phyloP scores from a whole-genome alignment of 2,797 vertebrate species.

The Coregonus sp. region DNA sequence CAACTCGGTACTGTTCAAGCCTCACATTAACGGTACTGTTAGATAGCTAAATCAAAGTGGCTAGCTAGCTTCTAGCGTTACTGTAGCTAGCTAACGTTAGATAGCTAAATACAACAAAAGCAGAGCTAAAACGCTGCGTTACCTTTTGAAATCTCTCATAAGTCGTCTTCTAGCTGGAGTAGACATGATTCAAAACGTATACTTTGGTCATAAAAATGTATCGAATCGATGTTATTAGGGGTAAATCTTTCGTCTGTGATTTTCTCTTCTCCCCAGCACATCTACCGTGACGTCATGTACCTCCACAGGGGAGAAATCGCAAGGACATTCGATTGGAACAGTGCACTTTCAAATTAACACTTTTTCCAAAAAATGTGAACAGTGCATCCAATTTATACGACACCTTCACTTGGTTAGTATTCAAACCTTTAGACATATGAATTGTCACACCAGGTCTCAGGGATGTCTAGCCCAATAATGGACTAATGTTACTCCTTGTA shows the following conservation, averaged over 20 bases:
- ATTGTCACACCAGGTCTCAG: too few relatives aligned
- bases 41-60: background rate
- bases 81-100: too few relatives aligned
- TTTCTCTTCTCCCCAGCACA: constrained; percentile 71
- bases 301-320: constrained; percentile 30
- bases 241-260: constrained; percentile 57
- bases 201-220: constrained; percentile 52
- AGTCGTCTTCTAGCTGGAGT: constrained; percentile 95
- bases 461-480: too few relatives aligned
- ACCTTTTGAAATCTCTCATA: constrained; percentile 99
- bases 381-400: background rate
- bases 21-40: background rate
- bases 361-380: background rate
- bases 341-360: constrained; percentile 15
- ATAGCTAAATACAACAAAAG: constrained; percentile 33
- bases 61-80: background rate
- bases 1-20: background rate
- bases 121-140: constrained; percentile 38
- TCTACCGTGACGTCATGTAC: constrained; percentile 73
- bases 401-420: background rate
- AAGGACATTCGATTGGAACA: constrained; percentile 27
- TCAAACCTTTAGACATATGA: too few relatives aligned
- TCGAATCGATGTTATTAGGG: constrained; percentile 25
- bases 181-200: constrained; percentile 81
- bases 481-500: too few relatives aligned